Base-by-base conservation (phyloP, 2,113 vertebrate genomes). In the Seriola quinqueradiata region DNA sequence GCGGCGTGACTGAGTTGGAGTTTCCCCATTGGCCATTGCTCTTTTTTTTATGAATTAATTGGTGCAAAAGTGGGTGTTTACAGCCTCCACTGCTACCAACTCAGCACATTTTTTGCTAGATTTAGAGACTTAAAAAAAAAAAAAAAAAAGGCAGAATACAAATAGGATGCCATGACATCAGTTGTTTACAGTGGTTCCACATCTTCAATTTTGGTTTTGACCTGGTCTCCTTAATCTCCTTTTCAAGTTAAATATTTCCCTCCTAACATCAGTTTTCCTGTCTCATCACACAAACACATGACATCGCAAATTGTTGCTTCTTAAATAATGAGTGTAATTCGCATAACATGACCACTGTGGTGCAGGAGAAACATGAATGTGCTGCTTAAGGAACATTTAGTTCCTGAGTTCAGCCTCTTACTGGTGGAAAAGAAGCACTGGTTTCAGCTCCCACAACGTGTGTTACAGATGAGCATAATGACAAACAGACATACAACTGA, bases 401-500 rank as follows among this genome's bases (percentile, higher is more conserved):
- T 54, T 75, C 25, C 10, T 25, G 28, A 38, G 16, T 73, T 64
- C 34, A 71, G 46, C 40, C 12, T 50, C 28, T 55, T 50, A 19
- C 48, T 48, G 11, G 13, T 38, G 19, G 19, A 55, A 40, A 46
- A 12, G 11, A 58, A 36, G 8, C 25, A 52, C 50, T 4, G 0
- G 19, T 74, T 70, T 74, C 36, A 70, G 25, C 66, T 57, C 46
- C 32, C 60, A 55, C 61, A 65, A 42, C 4, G 54, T 63, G 58
- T 76, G 77, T 85, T 38, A 65, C n/a, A 60, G 78, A 76, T 61
- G 21, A 16, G 38, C 3, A 12, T 61, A 32, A 59, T 70, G 63
- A 84, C 77, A 81, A 83, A 76, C 57, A 64, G 12, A 32, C 42
- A 46, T 32, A 69, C 11, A 23, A 10, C 28, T 58, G 67, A 83